These are phyloP conservation scores for Lacerta bilineata DNA, from an alignment of 2,797 vertebrate genomes.

Conservation along the genomic window DNA sequence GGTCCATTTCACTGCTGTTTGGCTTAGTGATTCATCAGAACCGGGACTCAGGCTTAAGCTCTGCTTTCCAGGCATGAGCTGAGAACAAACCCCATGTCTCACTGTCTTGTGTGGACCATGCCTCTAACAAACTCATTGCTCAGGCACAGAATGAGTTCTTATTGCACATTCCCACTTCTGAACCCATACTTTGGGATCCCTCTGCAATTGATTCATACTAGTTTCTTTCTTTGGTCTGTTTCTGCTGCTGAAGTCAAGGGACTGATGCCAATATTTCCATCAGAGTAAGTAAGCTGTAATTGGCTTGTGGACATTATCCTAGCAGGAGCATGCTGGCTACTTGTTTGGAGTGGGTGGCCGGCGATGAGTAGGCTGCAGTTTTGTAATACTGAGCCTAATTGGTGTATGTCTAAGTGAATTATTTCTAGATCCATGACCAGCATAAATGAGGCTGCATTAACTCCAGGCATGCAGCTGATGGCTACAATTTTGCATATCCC, in stretches of 20 bases:
- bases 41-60: background rate
- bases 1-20: background rate
- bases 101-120: too few species aligned
- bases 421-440: constrained; percentile 47
- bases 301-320: background rate
- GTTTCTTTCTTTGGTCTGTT: background rate
- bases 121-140: background rate
- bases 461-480: constrained; percentile 39
- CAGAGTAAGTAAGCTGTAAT: constrained; percentile 6
- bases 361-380: background rate
- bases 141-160: background rate
- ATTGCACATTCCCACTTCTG: background rate
- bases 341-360: background rate
- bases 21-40: background rate
- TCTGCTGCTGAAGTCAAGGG: background rate
- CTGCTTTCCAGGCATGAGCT: too few species aligned
- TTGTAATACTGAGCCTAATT: constrained; percentile 50
- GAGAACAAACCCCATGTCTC: too few species aligned
- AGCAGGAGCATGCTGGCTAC: background rate
- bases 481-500: background rate
- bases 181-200: background rate
- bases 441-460: constrained; percentile 40
- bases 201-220: background rate
- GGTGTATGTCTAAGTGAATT: constrained; percentile 45
- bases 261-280: background rate